Base-by-base conservation (phyloP, 1,140 invertebrate species). In the Trichonephila inaurata region DNA sequence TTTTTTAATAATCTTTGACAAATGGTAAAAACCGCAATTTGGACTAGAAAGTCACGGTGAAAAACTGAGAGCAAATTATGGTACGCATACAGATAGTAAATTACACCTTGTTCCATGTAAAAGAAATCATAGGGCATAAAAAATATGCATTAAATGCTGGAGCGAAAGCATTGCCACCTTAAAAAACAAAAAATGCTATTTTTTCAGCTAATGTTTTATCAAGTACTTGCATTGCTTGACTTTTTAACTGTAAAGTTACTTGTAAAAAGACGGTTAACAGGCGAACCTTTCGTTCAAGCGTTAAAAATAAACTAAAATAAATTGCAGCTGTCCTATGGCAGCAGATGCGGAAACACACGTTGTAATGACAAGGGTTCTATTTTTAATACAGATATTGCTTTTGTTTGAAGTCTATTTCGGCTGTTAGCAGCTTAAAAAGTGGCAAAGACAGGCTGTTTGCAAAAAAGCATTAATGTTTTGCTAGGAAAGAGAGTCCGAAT, bases 301-400 rank as follows among this genome's bases (percentile, higher is more conserved):
- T 40, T 77, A 33, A 77, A 77, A 77, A 77, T 77, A 77, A 77
- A 77, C 72, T 77, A 28, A 77, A 77, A 77, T 77, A 77, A 77
- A 77, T 40, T 77, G 72, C 72, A 16, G 72, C 24, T 28, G 28
- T 77, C 72, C 18, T 77, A 18, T 16, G 28, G 28, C 28, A 28
- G 72, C 72, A 77, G 72, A 40, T 77, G 72, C 5, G 72, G 28
- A 19, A 77, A 77, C 72, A 40, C 28, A 33, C 28, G 21, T 69
- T 69, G 6, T 18, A 77, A 77, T 77, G 72, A 40, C 24, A 77
- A 77, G 33, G 33, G 18, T 18, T 77, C 72, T 77, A 77, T 77
- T 77, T 77, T 77, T 77, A 77, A 33, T 64, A 21, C 62, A 19
- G 19, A 64, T 64, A 21, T 12, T 33, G 72, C 33, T 77, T 33